Evolutionary conservation across 2,888 invertebrate species (phyloP), one percentile per base, ranked within the genome.

Genomic region (Sarcophaga rosellei): DNA sequence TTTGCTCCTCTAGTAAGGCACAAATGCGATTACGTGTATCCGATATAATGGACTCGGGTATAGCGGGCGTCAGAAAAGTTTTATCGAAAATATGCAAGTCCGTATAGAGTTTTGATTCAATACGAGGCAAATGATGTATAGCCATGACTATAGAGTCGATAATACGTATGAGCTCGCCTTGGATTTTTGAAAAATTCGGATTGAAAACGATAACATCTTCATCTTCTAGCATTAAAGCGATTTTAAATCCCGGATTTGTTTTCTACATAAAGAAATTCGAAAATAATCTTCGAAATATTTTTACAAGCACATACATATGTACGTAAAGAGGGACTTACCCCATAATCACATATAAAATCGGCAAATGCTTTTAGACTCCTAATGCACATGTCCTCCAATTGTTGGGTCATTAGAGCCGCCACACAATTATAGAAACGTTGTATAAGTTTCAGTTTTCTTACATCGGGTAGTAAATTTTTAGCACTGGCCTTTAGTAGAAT

Each of bases 401-500:
- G 97, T 89, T 96, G 96, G 0, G 97, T 97, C 98, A 98, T 98
- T 62, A 98, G 94, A 45, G 96, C 96, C 0, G 96, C 96, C 1
- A 98, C 95, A 89, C 97, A 96, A 92, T 98, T 96, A 92, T 96
- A 98, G 93, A 98, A 98, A 66, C 95, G 95, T 89, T 95, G 95
- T 92, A 96, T 95, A 91, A 95, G 95, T 17, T 94, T 94, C 21
- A 94, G 94, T 88, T 96, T 95, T 70, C 95, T 94, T 0, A 95
- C 94, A 87, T 95, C 95, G 0, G 97, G 97, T 77, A 97, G 94
- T 88, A 95, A 94, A 81, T 95, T 95, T 90, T 94, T 96, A 90
- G 95, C 96, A 80, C 93, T 95, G 0, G 96, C 97, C 94, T 95
- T 92, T 78, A 93, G 70, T 45, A 93, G 78, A 0, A 93, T 92